These are phyloP conservation scores for Aurelia aurita DNA, from an alignment of 30 jellyfish, hydroid and myxozoan species.

Conservation along the genomic window DNA sequence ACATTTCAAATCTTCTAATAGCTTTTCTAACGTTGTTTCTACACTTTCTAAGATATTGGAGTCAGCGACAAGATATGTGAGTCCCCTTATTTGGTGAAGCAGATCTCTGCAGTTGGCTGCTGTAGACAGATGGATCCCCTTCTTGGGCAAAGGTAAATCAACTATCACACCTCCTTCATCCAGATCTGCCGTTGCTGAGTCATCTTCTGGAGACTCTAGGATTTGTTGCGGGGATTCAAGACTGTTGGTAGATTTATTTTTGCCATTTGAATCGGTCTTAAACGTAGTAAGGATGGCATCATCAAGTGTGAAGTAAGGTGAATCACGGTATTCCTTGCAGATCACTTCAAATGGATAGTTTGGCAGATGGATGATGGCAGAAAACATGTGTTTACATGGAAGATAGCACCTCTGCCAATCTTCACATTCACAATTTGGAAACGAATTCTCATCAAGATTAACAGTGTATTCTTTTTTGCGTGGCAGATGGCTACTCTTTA, in stretches of 20 bases:
- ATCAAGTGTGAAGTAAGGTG: constrained; percentile 20
- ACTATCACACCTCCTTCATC: background rate
- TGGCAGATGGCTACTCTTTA: background rate
- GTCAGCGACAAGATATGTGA: background rate
- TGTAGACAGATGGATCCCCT: constrained; percentile 6
- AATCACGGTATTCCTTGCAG: constrained; percentile 6
- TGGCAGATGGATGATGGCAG: constrained; percentile 16
- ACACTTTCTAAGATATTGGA: background rate
- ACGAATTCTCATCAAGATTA: background rate
- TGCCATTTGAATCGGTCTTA: background rate
- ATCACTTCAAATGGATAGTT: background rate
- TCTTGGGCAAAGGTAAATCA: background rate
- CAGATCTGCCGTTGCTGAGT: background rate
- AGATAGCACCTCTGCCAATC: constrained; percentile 5
- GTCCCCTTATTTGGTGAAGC: constrained; percentile 13
- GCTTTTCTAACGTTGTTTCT: background rate
- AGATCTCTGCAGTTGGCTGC: constrained; percentile 24
- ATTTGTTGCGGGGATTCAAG: background rate
- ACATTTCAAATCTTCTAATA: background rate
- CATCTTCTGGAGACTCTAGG: background rate
- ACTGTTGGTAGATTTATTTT: background rate
- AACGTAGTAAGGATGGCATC: background rate
- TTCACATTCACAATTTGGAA: constrained; percentile 5
- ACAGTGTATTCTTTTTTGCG: background rate
- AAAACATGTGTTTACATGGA: constrained; percentile 32